Evolutionary conservation across 2,888 invertebrate genomes (phyloP).

Genomic region (Ophion ellenae): DNA sequence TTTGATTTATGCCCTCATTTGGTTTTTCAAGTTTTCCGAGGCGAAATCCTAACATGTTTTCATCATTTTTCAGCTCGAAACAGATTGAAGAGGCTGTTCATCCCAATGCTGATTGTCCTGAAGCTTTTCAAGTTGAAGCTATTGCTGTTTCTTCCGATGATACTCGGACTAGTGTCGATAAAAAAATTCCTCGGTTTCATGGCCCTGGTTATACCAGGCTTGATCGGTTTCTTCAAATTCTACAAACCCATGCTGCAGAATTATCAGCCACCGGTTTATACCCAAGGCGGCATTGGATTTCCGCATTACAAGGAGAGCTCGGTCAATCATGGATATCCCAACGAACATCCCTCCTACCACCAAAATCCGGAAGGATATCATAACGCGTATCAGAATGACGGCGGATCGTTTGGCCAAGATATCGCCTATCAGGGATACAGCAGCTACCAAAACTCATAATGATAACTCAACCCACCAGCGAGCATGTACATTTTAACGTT

Average conservation of each 20-base stretch:
- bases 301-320: constrained; percentile 86
- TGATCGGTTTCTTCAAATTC: constrained; percentile 93
- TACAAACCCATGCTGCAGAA: constrained; percentile 89
- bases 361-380: constrained; percentile 81
- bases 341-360: constrained; percentile 78
- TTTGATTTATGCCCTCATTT: not conserved
- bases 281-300: constrained; percentile 90
- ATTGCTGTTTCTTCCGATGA: constrained; percentile 92
- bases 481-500: constrained; percentile 28
- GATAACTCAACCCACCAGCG: not conserved
- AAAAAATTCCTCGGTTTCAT: constrained; percentile 93
- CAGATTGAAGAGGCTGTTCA: constrained; percentile 92
- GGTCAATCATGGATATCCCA: constrained; percentile 80
- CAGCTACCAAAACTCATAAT: constrained; percentile 73
- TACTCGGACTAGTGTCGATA: constrained; percentile 92
- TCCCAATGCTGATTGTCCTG: constrained; percentile 91
- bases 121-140: constrained; percentile 94
- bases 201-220: constrained; percentile 91
- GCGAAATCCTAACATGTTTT: not conserved
- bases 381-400: constrained; percentile 82
- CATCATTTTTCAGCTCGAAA: constrained; percentile 87
- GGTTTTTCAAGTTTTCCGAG: not conserved
- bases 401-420: constrained; percentile 88
- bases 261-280: constrained; percentile 87
- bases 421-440: constrained; percentile 90